phyloP scores from a whole-genome alignment of 2,797 vertebrate species.

The Odontamblyopus lacepedii region DNA sequence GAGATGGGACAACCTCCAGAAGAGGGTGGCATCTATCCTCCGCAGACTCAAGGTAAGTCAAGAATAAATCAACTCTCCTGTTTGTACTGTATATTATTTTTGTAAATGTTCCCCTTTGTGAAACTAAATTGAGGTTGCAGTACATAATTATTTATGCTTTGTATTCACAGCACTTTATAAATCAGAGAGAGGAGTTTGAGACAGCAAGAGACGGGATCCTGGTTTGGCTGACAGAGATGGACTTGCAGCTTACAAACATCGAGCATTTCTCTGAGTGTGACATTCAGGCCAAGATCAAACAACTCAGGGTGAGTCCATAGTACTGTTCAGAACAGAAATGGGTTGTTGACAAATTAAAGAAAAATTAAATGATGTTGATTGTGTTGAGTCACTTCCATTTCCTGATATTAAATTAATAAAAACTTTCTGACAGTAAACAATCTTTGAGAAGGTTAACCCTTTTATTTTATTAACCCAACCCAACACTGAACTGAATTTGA shows the following conservation, averaged over 20 bases:
- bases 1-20: constrained; percentile 96
- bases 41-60: constrained; percentile 90
- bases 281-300: constrained; percentile 96
- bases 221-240: constrained; percentile 99
- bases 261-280: constrained; percentile 99
- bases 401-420: not conserved
- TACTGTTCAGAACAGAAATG: not conserved
- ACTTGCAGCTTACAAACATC: constrained; percentile 96
- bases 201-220: constrained; percentile 90
- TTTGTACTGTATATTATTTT: not conserved
- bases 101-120: not conserved
- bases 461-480: too few species aligned
- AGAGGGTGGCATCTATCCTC: constrained; percentile 90
- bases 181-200: constrained; percentile 97
- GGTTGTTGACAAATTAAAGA: not conserved
- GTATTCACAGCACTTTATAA: constrained; percentile 89
- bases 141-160: not conserved
- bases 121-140: not conserved
- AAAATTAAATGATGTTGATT: not conserved
- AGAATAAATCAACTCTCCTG: not conserved
- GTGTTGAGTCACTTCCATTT: not conserved
- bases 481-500: not conserved
- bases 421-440: not conserved
- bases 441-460: not conserved
- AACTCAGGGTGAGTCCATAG: constrained; percentile 84